Evolutionary conservation across 2,888 invertebrate species (phyloP), one percentile per base, ranked within the genome.

Genomic region (Cheilosia vulpina): DNA sequence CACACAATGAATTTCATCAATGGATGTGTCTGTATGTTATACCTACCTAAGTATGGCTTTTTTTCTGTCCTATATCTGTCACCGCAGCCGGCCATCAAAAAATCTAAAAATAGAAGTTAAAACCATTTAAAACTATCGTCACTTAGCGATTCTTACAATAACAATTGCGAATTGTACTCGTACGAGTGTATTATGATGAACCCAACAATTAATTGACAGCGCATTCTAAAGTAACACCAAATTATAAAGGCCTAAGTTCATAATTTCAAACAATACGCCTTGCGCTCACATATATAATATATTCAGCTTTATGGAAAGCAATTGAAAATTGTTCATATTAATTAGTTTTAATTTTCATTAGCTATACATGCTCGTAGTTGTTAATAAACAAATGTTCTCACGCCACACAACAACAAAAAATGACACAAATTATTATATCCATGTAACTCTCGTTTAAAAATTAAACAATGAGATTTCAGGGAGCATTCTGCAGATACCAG

Each of bases 311-410:
- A 45, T 27, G n/a, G 27, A 62, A 43, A 62, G 11, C 27, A 52
- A 52, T 65, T 65, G 24, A 52, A n/a, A 11, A 17, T 2, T 41
- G 6, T 50, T 24, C 24, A 24, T 65, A 15, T 65, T 52, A 65
- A 65, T 65, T 65, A 52, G 38, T 38, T n/a, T 52, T 24, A 65
- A 65, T 52, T 52, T 52, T 13, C 1, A 3, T 31, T 9, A 7
- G 17, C 43, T 34, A 27, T 27, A 19, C n/a, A 52, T 0, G 27
- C 6, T 27, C 27, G 6, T 27, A 31, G 19, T 34, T 63, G 13
- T 31, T 47, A 31, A 43, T 4, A 58, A 6, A 41, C n/a, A 62
- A 62, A 47, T n/a, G n/a, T 62, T 62, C 62, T 17, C 62, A 50
- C 47, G 31, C 57, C 13, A n/a, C 2, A 1, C 17, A 17, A 15